Evolutionary conservation across 92 coral and sea anemone genomes (phyloP).

Genomic region (Paramuricea clavata): DNA sequence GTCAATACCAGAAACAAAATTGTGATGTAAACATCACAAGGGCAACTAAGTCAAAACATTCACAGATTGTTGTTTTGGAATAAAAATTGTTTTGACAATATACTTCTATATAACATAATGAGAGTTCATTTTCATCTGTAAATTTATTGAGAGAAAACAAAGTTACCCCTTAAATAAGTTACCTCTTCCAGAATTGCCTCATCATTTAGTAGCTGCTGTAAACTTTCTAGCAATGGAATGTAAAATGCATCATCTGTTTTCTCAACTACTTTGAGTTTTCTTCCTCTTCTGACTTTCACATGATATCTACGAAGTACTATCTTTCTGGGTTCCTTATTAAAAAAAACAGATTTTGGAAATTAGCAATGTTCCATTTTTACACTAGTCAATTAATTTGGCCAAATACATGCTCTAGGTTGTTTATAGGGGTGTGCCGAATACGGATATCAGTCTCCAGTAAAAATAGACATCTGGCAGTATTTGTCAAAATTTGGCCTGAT

Average conservation of each 20-base stretch:
- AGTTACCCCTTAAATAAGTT: too few relatives aligned
- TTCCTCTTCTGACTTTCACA: constrained; percentile 64
- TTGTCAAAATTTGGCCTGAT: too few relatives aligned
- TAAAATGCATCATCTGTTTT: constrained; percentile 68
- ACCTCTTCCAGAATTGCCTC: constrained; percentile 71
- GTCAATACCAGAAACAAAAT: neutral
- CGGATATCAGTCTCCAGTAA: too few relatives aligned
- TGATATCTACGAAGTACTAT: constrained; percentile 64
- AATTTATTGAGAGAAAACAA: neutral
- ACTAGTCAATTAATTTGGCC: neutral
- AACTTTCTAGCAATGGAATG: constrained; percentile 69
- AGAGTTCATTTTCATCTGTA: neutral
- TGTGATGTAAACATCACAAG: neutral
- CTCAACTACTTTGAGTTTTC: constrained; percentile 48
- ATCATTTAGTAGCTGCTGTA: constrained; percentile 75
- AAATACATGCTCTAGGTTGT: constrained; percentile 9
- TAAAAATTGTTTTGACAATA: neutral
- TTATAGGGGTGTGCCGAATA: neutral
- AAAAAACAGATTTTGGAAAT: constrained; percentile 35
- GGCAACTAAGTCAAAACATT: constrained; percentile 9
- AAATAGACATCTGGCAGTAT: too few relatives aligned
- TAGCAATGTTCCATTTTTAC: constrained; percentile 1
- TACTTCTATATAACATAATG: neutral
- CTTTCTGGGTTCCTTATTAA: constrained; percentile 68
- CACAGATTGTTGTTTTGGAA: neutral